These are phyloP conservation scores for Eurypyga helias DNA, from an alignment of 2,113 vertebrate species.

Conservation along the genomic window DNA sequence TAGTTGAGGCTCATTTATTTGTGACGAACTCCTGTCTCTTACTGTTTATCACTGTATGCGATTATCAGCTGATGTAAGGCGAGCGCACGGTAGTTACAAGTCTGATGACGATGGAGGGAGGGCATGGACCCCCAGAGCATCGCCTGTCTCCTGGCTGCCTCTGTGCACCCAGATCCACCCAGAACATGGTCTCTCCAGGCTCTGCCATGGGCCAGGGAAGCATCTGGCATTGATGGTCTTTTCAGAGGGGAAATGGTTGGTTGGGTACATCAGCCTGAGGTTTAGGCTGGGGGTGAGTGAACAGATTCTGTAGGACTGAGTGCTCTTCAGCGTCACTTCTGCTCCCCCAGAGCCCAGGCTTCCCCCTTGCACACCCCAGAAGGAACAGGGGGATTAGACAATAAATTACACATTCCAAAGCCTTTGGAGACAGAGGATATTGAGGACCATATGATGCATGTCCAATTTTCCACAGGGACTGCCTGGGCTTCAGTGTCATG, in stretches of 20 bases:
- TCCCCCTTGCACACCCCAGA: neutral
- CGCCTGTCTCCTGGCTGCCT: neutral
- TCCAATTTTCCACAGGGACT: neutral
- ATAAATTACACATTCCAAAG: neutral
- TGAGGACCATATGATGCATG: neutral
- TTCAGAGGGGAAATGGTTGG: neutral
- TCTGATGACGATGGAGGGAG: neutral
- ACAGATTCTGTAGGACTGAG: neutral
- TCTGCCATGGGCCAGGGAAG: neutral
- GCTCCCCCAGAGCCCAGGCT: neutral
- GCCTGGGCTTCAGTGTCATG: neutral
- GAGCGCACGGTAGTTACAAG: neutral
- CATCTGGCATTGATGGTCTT: fast-evolving
- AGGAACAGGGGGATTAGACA: neutral
- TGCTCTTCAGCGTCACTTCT: neutral
- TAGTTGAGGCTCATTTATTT: constrained; percentile 64
- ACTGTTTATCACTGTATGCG: neutral
- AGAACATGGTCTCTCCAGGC: neutral
- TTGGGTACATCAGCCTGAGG: too few relatives aligned
- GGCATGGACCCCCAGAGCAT: neutral
- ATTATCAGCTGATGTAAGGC: neutral
- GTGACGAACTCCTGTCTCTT: constrained; percentile 33
- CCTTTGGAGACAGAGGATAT: neutral
- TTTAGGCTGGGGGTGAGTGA: neutral
- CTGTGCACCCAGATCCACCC: neutral